These are phyloP conservation scores for Ceyx cyanopectus DNA, from an alignment of 2,113 vertebrate species.

Conservation along the genomic window DNA sequence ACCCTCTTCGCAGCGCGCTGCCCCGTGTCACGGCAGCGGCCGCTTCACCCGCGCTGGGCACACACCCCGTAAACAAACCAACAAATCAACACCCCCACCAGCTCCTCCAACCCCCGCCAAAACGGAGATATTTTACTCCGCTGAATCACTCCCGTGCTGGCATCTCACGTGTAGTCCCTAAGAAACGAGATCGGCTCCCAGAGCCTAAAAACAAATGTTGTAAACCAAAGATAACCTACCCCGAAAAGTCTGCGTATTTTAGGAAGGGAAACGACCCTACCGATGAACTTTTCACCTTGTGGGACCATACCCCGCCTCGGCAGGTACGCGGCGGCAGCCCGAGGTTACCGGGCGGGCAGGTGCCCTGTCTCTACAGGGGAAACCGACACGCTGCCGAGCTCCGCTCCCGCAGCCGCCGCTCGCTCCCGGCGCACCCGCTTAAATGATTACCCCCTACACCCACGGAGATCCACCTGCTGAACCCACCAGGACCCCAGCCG, in stretches of 20 bases:
- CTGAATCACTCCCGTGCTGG: too few species aligned
- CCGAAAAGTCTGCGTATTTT: neutral
- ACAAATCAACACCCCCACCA: neutral
- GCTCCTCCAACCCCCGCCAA: neutral
- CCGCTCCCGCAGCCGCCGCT: neutral
- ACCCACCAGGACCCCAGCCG: neutral
- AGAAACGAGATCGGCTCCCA: neutral
- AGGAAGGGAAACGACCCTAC: neutral
- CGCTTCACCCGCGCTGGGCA: neutral
- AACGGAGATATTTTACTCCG: neutral
- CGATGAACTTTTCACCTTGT: neutral
- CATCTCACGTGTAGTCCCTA: neutral
- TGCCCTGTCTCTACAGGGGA: constrained; percentile 40
- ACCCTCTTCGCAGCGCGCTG: neutral
- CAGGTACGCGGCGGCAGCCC: neutral
- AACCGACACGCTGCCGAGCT: constrained; percentile 15
- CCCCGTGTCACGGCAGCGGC: neutral
- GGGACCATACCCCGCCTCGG: neutral
- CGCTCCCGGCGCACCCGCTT: neutral
- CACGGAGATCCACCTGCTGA: neutral
- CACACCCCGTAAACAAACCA: neutral
- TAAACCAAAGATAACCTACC: neutral
- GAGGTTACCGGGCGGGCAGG: constrained; percentile 64
- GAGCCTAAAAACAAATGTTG: neutral
- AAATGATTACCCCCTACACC: neutral